Evolutionary conservation across 2,888 invertebrate genomes (phyloP).

Genomic region (Sicus ferrugineus): DNA sequence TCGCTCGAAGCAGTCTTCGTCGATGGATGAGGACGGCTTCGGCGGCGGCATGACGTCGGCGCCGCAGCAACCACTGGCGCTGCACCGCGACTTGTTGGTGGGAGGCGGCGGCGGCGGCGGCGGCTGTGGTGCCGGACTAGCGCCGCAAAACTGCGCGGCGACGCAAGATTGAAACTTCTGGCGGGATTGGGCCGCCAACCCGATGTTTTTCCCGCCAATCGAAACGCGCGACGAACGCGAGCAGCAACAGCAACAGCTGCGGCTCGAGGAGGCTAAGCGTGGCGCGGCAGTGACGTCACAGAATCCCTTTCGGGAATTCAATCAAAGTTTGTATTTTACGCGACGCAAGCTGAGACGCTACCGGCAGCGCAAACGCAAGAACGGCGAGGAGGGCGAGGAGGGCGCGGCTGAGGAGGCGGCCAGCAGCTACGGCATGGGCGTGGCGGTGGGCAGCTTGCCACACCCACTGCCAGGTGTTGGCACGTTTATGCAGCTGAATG

Average conservation of each 20-base stretch:
- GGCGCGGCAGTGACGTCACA: conserved; percentile 23
- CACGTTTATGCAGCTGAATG: conserved; percentile 41
- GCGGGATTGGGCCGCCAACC: conserved; percentile 65
- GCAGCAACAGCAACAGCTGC: conserved; percentile 20
- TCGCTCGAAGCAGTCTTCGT: conserved; percentile 69
- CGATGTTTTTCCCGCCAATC: conserved; percentile 62
- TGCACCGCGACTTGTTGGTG: conserved; percentile 41
- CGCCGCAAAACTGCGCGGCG: conserved; percentile 75
- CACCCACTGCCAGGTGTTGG: conserved; percentile 37
- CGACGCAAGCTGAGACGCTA: conserved; percentile 59
- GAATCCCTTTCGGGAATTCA: conserved; percentile 54
- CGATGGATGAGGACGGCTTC: conserved; percentile 69
- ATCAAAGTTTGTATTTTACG: conserved; percentile 59
- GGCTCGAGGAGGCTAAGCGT: conserved; percentile 42
- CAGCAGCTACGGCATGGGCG: conserved; percentile 34
- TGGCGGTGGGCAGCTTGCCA: conserved; percentile 21
- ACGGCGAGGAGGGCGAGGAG: background rate
- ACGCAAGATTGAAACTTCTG: conserved; percentile 73
- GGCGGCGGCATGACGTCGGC: conserved; percentile 7
- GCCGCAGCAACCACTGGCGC: conserved; percentile 43
- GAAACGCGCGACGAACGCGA: conserved; percentile 44
- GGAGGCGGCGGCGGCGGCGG: conserved; percentile 24
- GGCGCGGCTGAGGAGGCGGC: conserved; percentile 25
- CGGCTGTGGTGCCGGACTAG: conserved; percentile 51
- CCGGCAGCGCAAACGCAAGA: conserved; percentile 47